Conservation (phyloP, 2,888 invertebrate genomes). For the Leptopterna dolabrata region DNA sequence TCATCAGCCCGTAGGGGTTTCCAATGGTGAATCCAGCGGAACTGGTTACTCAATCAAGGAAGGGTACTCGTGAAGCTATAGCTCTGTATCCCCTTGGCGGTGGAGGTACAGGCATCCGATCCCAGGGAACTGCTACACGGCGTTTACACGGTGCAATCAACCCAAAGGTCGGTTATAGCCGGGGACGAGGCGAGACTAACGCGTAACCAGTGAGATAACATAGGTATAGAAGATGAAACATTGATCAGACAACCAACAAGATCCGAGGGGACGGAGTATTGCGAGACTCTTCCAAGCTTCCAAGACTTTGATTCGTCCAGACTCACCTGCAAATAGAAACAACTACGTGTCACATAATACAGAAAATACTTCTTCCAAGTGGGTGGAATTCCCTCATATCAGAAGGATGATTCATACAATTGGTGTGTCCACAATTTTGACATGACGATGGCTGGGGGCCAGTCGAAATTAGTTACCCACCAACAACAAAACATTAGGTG, state of each 20-base stretch:
- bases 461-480: too few species aligned
- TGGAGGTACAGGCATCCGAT: background rate
- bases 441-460: too few species aligned
- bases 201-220: conserved; percentile 36
- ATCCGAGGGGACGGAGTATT: conserved; percentile 10
- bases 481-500: too few species aligned
- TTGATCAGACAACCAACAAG: conserved; percentile 10
- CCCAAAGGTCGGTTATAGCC: background rate
- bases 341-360: too few species aligned
- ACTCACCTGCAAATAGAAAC: conserved; percentile 38
- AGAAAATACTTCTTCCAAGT: too few species aligned
- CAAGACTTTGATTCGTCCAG: conserved; percentile 32
- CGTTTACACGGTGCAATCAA: background rate
- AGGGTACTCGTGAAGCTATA: conserved; percentile 30
- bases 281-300: conserved; percentile 28
- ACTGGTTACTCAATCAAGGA: conserved; percentile 15
- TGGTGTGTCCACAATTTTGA: too few species aligned
- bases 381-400: too few species aligned
- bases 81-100: background rate
- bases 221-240: background rate
- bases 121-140: background rate
- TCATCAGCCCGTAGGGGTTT: conserved; percentile 4
- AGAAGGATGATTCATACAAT: too few species aligned
- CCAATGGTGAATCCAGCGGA: background rate
- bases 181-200: background rate